These are phyloP conservation scores for Horisme vitalbata DNA, from an alignment of 2,888 invertebrate species.

Conservation along the genomic window DNA sequence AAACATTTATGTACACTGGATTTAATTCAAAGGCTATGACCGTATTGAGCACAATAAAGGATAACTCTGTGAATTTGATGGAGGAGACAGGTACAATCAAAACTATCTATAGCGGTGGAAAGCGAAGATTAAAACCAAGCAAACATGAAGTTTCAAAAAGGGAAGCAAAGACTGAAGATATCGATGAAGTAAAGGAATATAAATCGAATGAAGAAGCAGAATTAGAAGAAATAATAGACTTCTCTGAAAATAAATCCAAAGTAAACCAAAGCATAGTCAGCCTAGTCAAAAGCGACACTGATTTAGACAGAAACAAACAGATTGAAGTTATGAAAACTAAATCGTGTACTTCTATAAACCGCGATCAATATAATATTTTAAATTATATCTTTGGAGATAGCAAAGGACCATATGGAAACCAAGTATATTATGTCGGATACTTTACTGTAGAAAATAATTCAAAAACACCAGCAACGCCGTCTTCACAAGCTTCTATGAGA, in stretches of 20 bases:
- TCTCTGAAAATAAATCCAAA: constrained; percentile 2
- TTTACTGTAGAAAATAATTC: constrained; percentile 57
- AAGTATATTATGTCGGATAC: constrained; percentile 63
- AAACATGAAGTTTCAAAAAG: constrained; percentile 21
- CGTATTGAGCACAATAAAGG: constrained; percentile 25
- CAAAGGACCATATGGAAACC: constrained; percentile 43
- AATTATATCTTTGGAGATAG: constrained; percentile 59
- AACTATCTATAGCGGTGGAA: constrained; percentile 43
- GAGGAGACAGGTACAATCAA: constrained; percentile 44
- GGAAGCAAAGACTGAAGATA: neutral
- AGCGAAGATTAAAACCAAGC: constrained; percentile 24
- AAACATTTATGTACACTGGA: constrained; percentile 27
- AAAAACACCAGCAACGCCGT: constrained; percentile 18
- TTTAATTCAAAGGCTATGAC: constrained; percentile 29
- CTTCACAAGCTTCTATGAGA: constrained; percentile 30
- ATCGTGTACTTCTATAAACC: constrained; percentile 47
- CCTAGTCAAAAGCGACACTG: constrained; percentile 46
- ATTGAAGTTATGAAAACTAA: constrained; percentile 42
- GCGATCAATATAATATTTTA: constrained; percentile 45
- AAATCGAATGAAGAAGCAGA: neutral
- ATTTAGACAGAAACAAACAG: constrained; percentile 35
- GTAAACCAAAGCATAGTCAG: constrained; percentile 22
- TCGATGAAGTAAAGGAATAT: neutral
- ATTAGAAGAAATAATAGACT: neutral
- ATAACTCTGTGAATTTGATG: constrained; percentile 11